Evolutionary conservation across 2,797 vertebrate species (phyloP).

Genomic region (Octomys mimax): DNA sequence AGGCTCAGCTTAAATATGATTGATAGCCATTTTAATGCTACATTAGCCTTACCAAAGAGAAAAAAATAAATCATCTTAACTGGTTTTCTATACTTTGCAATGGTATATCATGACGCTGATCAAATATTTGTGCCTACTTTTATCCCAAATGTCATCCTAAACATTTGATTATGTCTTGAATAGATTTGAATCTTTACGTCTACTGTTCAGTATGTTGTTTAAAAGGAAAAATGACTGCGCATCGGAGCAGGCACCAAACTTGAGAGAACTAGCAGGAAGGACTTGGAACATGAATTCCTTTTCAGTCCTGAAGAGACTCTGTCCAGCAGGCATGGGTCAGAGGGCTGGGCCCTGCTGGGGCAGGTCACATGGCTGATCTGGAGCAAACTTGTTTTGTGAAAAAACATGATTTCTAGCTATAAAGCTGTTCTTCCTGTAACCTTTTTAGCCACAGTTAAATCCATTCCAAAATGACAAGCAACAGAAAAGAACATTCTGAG

Average conservation of each 20-base stretch:
- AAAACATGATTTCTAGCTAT: constrained; percentile 72
- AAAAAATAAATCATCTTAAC: constrained; percentile 42
- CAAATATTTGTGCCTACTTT: constrained; percentile 17
- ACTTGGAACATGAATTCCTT: constrained; percentile 53
- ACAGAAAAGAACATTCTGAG: constrained; percentile 63
- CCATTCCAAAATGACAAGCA: constrained; percentile 64
- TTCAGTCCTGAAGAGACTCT: constrained; percentile 26
- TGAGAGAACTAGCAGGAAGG: constrained; percentile 53
- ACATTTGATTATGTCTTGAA: background rate
- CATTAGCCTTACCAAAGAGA: constrained; percentile 24
- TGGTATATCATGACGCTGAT: background rate
- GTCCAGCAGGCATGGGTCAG: constrained; percentile 17
- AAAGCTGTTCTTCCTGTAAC: constrained; percentile 62
- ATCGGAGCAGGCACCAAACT: constrained; percentile 22
- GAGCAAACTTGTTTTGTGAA: constrained; percentile 66
- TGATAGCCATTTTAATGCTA: constrained; percentile 45
- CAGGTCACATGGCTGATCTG: constrained; percentile 54
- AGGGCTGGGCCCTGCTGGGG: constrained; percentile 48
- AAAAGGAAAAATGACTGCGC: constrained; percentile 3
- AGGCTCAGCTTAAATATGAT: constrained; percentile 5
- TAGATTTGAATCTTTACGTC: constrained; percentile 26
- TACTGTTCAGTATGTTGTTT: constrained; percentile 49
- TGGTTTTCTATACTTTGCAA: background rate
- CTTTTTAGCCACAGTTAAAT: constrained; percentile 66
- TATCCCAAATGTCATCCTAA: background rate